Base-by-base conservation (phyloP, 2,888 invertebrate species). In the Sesia apiformis region DNA sequence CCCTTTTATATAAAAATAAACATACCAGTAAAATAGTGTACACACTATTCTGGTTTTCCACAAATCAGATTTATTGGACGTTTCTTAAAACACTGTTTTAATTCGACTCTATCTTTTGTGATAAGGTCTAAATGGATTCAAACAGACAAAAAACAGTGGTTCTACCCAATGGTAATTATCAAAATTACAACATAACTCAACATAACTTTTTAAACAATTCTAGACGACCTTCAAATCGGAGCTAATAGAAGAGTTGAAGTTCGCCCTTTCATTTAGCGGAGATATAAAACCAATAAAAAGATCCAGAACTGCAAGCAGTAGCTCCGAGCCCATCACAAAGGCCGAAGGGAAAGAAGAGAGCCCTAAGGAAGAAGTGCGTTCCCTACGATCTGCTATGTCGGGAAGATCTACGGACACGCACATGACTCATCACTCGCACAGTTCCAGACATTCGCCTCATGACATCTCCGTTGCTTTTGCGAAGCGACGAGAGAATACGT, bases 231-330 rank as follows among this genome's bases (percentile, higher is more conserved):
- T 93, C 71, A 91, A 89, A 63, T 84, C 90, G 56, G 92, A 92
- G 66, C 64, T 93, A 5, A 70, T 90, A 52, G 91, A 91, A 63
- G 94, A 94, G 69, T 62, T 94, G 43, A 91, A 90, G 65, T 94
- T 94, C 67, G 91, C 92, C 3, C 63, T 93, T 0, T 90, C 89
- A 58, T 94, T 93, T 67, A 91, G 90, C 58, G 91, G 92, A 3
- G 91, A 90, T 51, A 86, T 91, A 0, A 94, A 93, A 65, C 92
- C 92, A 2, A 90, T 92, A 3, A 83, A 84, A 52, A 81, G 90
- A 38, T 77, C 78, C 3, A 82, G 77, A 49, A 69, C 72, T 0
- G 63, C 58, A 1, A 82, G 78, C 0, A 76, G 72, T n/a, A 84
- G 86, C 60, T 73, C 74, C 0, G 59, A 84, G 4, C 82, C 83